A percentile compares a stretch with the other conserved stretches of the same genome.
phyloP scores from a whole-genome alignment of 2,888 invertebrate genomes.

The Eledona agricola region DNA sequence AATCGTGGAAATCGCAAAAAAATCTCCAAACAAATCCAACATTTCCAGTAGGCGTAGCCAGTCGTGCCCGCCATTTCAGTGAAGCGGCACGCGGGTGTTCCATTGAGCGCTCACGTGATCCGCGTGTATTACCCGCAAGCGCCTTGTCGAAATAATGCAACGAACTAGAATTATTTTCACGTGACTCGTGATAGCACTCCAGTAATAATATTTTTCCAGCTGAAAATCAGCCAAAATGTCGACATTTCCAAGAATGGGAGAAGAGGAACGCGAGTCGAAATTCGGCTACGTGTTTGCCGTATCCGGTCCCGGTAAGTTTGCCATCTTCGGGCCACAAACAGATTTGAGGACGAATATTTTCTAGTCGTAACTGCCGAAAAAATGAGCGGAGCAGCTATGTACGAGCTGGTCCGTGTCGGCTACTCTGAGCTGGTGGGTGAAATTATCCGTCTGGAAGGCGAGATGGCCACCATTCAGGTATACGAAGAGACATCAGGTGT shows the following conservation, averaged over 20 bases:
- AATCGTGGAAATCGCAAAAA: too few relatives aligned
- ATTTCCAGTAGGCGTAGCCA: conserved; percentile 52
- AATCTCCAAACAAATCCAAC: too few relatives aligned
- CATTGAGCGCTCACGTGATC: conserved; percentile 53
- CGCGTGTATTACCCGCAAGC: conserved; percentile 10
- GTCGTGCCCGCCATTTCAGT: too few relatives aligned
- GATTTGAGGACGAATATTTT: conserved; percentile 41
- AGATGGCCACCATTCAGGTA: conserved; percentile 99
- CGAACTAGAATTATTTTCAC: conserved; percentile 34
- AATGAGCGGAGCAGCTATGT: conserved; percentile 99
- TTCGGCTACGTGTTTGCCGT: conserved; percentile 98
- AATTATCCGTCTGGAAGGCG: conserved; percentile 99
- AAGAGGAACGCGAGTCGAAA: conserved; percentile 86
- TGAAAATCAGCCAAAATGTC: conserved; percentile 68
- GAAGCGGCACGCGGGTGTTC: conserved; percentile 43
- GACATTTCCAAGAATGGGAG: conserved; percentile 75
- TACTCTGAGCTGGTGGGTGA: conserved; percentile 98
- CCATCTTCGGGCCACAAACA: conserved; percentile 7
- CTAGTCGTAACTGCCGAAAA: conserved; percentile 98
- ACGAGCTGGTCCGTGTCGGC: conserved; percentile 98
- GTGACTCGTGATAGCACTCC: conserved; percentile 29
- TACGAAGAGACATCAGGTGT: conserved; percentile 98
- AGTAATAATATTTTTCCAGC: conserved; percentile 33
- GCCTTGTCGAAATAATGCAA: conserved; percentile 22
- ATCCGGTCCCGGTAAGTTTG: conserved; percentile 90